Percentiles rank a stretch among this genome's conserved stretches.
These are phyloP conservation scores for Drosophila pullipes DNA, from an alignment of 2,888 invertebrate genomes.

Conservation along the genomic window DNA sequence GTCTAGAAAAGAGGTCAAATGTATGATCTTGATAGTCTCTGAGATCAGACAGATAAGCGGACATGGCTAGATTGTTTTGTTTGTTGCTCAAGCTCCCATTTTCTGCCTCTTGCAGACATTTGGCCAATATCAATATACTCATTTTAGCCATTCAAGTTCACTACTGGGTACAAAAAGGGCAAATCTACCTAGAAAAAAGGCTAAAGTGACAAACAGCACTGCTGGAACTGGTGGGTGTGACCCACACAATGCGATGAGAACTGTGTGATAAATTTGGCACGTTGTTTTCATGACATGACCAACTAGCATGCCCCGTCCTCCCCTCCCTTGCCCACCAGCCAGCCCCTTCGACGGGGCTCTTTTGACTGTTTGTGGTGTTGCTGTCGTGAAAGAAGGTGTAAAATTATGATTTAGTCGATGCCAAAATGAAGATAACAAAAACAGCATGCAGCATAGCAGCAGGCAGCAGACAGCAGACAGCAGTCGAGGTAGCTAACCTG, in stretches of 20 bases:
- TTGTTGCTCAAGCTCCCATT: neutral
- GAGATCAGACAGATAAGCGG: neutral
- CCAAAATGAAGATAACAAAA: conserved; percentile 74
- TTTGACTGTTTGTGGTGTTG: conserved; percentile 2
- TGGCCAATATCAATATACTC: neutral
- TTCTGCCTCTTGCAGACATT: neutral
- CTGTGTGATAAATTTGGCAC: conserved; percentile 51
- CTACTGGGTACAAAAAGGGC: neutral
- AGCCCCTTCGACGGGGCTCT: neutral
- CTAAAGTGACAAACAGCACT: neutral
- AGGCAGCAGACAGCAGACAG: neutral
- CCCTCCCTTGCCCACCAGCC: neutral
- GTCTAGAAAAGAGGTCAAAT: neutral
- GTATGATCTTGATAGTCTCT: neutral
- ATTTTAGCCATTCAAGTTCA: neutral
- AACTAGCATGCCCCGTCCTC: conserved; percentile 22
- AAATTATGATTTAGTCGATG: conserved; percentile 79
- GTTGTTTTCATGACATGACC: conserved; percentile 52
- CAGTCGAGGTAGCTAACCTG: conserved; percentile 7
- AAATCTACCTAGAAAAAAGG: neutral
- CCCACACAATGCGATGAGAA: conserved; percentile 34
- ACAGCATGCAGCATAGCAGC: conserved; percentile 37
- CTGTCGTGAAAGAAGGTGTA: conserved; percentile 75
- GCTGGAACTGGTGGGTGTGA: conserved; percentile 25
- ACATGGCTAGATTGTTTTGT: neutral